Evolutionary conservation across 1,140 invertebrate species (phyloP), one percentile per base, ranked within the genome.

Genomic region (Anastrepha obliqua): DNA sequence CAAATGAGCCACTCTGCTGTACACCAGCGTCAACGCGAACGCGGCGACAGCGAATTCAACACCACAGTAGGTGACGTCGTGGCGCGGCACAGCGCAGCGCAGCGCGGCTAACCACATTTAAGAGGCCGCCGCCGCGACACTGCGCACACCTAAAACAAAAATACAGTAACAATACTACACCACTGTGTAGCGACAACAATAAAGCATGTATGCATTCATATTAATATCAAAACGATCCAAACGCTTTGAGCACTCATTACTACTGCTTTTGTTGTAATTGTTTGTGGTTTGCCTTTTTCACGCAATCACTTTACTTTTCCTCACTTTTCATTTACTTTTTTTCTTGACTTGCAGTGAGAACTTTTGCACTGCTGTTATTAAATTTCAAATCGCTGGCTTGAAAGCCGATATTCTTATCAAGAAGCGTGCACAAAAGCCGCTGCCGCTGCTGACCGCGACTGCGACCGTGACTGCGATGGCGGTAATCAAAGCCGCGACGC

Each of bases 321-420:
- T 78, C 44, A 62, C 60, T 62, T 62, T 62, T 9, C n/a, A 11
- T 13, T 55, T 1, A 55, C 29, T 29, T 29, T 29, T 29, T 29
- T 29, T 29, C 29, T 29, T 9, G n/a, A n/a, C 47, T 17, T n/a
- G 5, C n/a, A 81, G 47, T 8, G 6, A 55, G 74, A 55, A 51
- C 47, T 8, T 15, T 81, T 47, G 15, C 47, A 55, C 20, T 81
- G 20, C 8, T 58, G 74, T 55, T 81, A 55, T 81, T 58, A 81
- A 81, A 51, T 81, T 81, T 81, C 74, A 55, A 81, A 81, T 29
- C 17, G 74, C 74, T 55, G 74, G 5, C 74, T n/a, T 17, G 17
- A 17, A 81, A 81, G 47, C n/a, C 60, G 60, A 15, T 62, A 51
- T 55, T 51, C 74, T 81, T 81, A 81, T 81, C 74, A 81, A 81